Conservation (phyloP, 2,797 vertebrate genomes). For the Coluber constrictor region DNA sequence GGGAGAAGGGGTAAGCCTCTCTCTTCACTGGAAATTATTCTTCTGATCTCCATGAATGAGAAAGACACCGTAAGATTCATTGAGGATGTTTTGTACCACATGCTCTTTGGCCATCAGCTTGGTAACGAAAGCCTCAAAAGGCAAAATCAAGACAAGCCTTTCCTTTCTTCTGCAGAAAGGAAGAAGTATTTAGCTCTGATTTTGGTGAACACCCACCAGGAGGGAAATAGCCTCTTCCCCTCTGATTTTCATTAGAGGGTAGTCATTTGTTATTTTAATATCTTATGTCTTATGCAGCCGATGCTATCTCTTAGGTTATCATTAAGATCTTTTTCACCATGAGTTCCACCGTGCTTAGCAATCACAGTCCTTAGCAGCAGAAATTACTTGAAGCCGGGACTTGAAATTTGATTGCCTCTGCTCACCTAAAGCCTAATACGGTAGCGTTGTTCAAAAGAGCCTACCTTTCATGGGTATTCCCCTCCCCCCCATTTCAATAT, state of each 20-base stretch:
- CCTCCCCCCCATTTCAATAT: constrained; percentile 27
- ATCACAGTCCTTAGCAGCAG: neutral
- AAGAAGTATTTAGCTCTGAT: neutral
- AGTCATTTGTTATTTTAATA: constrained; percentile 29
- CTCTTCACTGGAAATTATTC: neutral
- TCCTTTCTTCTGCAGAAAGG: neutral
- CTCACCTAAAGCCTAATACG: constrained; percentile 34
- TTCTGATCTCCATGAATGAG: neutral
- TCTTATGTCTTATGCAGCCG: neutral
- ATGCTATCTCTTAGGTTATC: constrained; percentile 12
- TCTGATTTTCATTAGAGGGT: neutral
- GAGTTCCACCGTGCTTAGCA: constrained; percentile 15
- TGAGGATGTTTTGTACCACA: neutral
- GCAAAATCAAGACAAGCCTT: neutral
- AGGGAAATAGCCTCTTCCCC: neutral
- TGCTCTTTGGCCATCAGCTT: neutral
- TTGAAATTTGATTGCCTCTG: constrained; percentile 28
- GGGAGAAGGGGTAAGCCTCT: neutral
- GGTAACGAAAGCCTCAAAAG: neutral
- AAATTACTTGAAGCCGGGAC: constrained; percentile 8
- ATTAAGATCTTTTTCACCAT: constrained; percentile 16
- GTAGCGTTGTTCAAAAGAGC: constrained; percentile 14
- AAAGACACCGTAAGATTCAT: neutral
- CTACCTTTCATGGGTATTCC: constrained; percentile 24
- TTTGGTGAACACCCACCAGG: neutral